Evolutionary conservation across 2,797 vertebrate species (phyloP), one percentile per base, ranked within the genome.

Genomic region (Sorex maritimensis): DNA sequence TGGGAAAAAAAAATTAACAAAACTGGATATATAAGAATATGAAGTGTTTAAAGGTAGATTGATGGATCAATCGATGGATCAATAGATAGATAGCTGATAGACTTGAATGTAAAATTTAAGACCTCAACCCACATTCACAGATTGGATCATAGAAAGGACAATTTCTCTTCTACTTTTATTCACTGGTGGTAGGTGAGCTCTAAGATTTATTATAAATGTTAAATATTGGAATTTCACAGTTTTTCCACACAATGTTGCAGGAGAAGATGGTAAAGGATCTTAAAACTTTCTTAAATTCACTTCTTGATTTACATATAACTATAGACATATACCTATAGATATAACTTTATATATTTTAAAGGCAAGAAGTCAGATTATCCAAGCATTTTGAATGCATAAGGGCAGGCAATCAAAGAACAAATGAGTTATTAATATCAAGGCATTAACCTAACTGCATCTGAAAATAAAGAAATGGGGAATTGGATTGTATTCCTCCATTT

Each of bases 1-100:
- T 87, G 26, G 65, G 81, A 82, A 92, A 80, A 28, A 58, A n/a
- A 91, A 73, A 9, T 86, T 82, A 41, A 95, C 52, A 15, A 71
- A 81, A 26, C n/a, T 78, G 49, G 78, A 68, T 88, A 63, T 15
- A 19, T 92, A 46, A 67, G 74, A 52, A 88, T 71, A 6, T 61
- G 52, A 5, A 28, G 19, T 8, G 24, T 79, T 38, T 26, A 30
- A 14, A 63, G 28, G 38, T 88, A 52, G 5, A 46, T 78, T 11
- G 55, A 55, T 30, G 19, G 41, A 75, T 74, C 41, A 44, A 69
- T 41, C 13, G 61, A 87, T 34, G 23, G 73, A 38, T 30, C 75
- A 46, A 28, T 46, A n/a, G 55, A 28, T 63, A 52, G 46, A 78
- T 6, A 72, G 24, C 78, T 71, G 87, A 92, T 55, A 46, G 72